Base-by-base conservation (phyloP, 2,888 invertebrate genomes). In the Amorpha juglandis region DNA sequence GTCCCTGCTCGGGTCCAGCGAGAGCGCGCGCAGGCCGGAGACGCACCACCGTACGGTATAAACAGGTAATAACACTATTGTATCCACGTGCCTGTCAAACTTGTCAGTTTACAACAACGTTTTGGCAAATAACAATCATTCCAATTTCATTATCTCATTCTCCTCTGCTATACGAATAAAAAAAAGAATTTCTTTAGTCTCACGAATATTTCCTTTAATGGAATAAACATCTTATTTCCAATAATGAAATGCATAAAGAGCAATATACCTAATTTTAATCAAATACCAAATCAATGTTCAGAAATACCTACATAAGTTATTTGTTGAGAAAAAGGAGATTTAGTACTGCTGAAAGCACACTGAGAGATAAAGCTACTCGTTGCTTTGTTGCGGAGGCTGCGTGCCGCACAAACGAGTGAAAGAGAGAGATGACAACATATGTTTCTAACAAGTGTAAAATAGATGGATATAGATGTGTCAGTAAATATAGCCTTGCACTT, bases 51-150 rank as follows among this genome's bases (percentile, higher is more conserved):
- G 73, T 89, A 92, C 91, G 92, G 91, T 89, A 91, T 86, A 91
- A 91, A 92, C 92, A 90, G 90, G 92, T 89, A 84, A 87, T 89
- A 84, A 87, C 82, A 82, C 86, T 84, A 86, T 88, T 87, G 86
- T 83, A 82, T 78, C 86, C 91, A 91, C 92, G 91, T 90, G 91
- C 81, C 86, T 83, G 87, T 86, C 86, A 83, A 86, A 90, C 89
- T 84, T 78, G 88, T 86, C 86, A 80, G 76, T 76, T 80, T 82
- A 84, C 84, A 81, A 84, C 73, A 74, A 75, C 71, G 48, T 73
- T 74, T 73, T 70, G 75, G 78, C 73, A 73, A 75, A 78, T 66
- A 65, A 63, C 35, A 65, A 65, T 48, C 35, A 63, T 52, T 66
- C 45, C 62, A 62, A 16, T 19, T 47, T 35, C n/a, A n/a, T 47